Evolutionary conservation across 2,113 vertebrate genomes (phyloP).

Genomic region (Etheostoma spectabile): DNA sequence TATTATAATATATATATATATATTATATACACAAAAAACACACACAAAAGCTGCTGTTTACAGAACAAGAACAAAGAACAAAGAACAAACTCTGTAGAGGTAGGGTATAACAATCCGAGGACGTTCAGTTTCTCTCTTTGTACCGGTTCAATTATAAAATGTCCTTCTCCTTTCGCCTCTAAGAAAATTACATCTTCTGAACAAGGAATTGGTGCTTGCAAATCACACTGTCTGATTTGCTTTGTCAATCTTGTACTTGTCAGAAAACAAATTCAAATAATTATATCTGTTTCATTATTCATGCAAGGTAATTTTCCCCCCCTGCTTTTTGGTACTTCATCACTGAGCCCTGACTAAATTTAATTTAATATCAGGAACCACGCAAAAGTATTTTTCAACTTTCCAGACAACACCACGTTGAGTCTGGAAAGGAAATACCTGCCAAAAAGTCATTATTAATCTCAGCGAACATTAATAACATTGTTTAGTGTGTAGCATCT

Average conservation of each 20-base stretch:
- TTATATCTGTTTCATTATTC: conserved; percentile 59
- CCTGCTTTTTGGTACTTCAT: conserved; percentile 26
- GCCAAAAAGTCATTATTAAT: conserved; percentile 41
- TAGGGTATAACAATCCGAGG: not conserved
- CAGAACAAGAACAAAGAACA: too few relatives aligned
- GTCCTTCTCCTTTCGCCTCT: not conserved
- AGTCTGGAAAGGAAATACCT: conserved; percentile 22
- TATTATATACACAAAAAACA: too few relatives aligned
- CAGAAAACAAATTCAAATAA: conserved; percentile 62
- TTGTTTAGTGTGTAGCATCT: not conserved
- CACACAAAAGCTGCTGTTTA: too few relatives aligned
- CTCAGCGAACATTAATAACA: conserved; percentile 33
- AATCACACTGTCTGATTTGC: conserved; percentile 48
- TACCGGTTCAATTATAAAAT: conserved; percentile 38
- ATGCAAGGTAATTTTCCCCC: conserved; percentile 11
- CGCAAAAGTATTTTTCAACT: not conserved
- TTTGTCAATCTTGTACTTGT: conserved; percentile 40
- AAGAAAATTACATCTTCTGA: conserved; percentile 54
- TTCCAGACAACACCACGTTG: conserved; percentile 24
- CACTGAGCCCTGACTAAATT: conserved; percentile 22
- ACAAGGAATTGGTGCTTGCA: conserved; percentile 51
- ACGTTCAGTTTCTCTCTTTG: conserved; percentile 14
- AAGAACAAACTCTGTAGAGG: conserved; percentile 1
- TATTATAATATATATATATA: too few relatives aligned
- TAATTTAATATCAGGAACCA: conserved; percentile 59